phyloP scores from a whole-genome alignment of 1,140 invertebrate species.

The Camponotus floridanus region DNA sequence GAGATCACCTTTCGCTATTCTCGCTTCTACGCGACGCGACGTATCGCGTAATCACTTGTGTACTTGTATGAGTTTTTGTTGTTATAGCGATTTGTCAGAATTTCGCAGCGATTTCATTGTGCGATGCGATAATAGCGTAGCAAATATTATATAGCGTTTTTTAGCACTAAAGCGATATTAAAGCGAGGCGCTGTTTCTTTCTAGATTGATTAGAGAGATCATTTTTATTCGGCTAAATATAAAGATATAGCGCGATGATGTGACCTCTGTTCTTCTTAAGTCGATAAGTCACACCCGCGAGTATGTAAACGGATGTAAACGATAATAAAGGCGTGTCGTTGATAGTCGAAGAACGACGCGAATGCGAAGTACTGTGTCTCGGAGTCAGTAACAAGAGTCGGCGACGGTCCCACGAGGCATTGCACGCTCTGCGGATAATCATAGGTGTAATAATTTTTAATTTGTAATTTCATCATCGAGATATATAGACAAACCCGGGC shows the following conservation, averaged over 20 bases:
- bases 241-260: background rate
- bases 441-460: slow-evolving; percentile 52
- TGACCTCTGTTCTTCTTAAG: slow-evolving; percentile 7
- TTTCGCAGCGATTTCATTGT: background rate
- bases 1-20: slow-evolving; percentile 14
- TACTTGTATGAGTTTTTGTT: slow-evolving; percentile 25
- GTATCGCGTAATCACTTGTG: slow-evolving; percentile 24
- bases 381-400: background rate
- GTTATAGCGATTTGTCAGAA: background rate
- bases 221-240: background rate
- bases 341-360: background rate
- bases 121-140: background rate
- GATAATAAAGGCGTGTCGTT: background rate
- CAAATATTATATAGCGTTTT: slow-evolving; percentile 3
- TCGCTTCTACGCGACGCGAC: slow-evolving; percentile 1
- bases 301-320: background rate
- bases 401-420: background rate
- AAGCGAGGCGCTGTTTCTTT: background rate
- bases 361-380: background rate
- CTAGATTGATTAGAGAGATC: slow-evolving; percentile 23
- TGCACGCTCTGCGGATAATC: slow-evolving; percentile 25
- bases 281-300: background rate
- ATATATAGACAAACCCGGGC: background rate
- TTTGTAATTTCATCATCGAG: slow-evolving; percentile 48
- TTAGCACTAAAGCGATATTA: slow-evolving; percentile 20